Conservation (phyloP, 2,797 vertebrate genomes). For the Dipus sagitta region DNA sequence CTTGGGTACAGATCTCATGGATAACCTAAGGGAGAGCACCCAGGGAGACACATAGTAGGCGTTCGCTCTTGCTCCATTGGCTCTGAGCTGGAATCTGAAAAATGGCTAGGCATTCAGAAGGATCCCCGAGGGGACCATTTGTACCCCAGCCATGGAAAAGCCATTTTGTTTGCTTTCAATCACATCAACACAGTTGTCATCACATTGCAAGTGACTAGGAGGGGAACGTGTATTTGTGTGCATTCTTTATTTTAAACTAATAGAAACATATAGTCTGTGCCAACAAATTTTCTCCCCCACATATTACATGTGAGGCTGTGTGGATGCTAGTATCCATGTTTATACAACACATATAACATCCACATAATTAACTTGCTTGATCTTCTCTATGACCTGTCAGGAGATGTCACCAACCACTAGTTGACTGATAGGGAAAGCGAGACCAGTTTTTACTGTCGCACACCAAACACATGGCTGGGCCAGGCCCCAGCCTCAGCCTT, state of each 20-base stretch:
- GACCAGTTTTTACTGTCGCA: not conserved
- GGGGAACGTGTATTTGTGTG: not conserved
- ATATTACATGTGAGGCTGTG: not conserved
- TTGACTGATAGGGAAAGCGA: not conserved
- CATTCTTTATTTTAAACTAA: constrained; percentile 62
- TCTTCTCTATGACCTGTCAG: not conserved
- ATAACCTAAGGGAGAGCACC: not conserved
- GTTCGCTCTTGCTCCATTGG: not conserved
- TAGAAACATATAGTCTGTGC: constrained; percentile 56
- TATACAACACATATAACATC: not conserved
- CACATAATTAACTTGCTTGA: not conserved
- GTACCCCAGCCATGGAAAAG: not conserved
- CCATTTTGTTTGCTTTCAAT: constrained; percentile 8
- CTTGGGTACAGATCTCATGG: too few relatives aligned
- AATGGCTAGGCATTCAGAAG: not conserved
- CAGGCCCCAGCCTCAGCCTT: not conserved
- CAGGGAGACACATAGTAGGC: not conserved
- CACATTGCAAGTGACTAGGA: not conserved
- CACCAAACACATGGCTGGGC: not conserved
- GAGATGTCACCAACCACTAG: not conserved
- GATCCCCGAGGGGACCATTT: not conserved
- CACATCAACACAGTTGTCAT: constrained; percentile 38
- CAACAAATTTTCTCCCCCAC: constrained; percentile 39
- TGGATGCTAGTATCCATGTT: constrained; percentile 41
- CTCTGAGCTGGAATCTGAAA: constrained; percentile 19